Evolutionary conservation across 2,113 vertebrate genomes (phyloP).

Genomic region (Pelobates fuscus): DNA sequence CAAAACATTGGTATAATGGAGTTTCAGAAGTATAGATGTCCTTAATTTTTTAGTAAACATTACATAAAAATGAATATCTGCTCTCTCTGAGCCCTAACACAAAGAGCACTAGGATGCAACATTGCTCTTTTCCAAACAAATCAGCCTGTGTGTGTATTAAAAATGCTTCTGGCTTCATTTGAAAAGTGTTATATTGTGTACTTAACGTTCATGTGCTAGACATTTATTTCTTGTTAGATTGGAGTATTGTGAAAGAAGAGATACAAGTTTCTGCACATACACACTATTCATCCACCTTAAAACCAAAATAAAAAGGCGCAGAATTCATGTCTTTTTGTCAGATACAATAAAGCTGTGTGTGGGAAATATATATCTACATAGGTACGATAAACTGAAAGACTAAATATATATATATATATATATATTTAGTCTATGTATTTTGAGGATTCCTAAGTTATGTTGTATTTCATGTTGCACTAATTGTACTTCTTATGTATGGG

Average conservation of each 20-base stretch:
- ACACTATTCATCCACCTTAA: background rate
- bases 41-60: slow-evolving; percentile 59
- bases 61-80: slow-evolving; percentile 60
- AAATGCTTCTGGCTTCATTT: slow-evolving; percentile 53
- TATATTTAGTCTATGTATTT: background rate
- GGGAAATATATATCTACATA: background rate
- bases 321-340: background rate
- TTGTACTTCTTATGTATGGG: background rate
- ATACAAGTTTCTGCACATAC: background rate
- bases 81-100: slow-evolving; percentile 51
- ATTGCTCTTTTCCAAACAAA: slow-evolving; percentile 77
- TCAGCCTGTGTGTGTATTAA: slow-evolving; percentile 53
- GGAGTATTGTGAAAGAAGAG: background rate
- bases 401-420: background rate
- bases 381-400: background rate
- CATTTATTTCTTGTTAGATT: background rate
- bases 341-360: background rate
- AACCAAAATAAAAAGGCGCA: background rate
- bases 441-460: background rate
- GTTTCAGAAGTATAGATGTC: slow-evolving; percentile 66
- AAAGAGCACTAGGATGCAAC: slow-evolving; percentile 64
- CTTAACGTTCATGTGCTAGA: background rate
- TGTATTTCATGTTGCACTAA: background rate
- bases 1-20: slow-evolving; percentile 68
- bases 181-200: slow-evolving; percentile 56